Conservation (phyloP, 2,797 vertebrate species). For the Platalea minor region DNA sequence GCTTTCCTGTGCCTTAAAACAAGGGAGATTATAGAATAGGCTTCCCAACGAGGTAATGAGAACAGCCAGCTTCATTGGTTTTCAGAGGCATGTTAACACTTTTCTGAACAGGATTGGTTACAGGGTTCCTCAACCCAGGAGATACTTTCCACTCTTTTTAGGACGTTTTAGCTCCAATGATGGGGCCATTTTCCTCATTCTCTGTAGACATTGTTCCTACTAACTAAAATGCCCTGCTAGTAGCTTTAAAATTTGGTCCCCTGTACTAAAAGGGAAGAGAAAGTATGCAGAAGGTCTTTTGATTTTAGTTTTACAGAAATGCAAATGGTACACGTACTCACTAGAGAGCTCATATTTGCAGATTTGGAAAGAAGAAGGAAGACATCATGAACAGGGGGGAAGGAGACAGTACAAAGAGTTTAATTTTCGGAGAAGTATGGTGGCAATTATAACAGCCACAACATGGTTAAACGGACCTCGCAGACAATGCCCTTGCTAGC, state of each 20-base stretch:
- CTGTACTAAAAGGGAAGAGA: not conserved
- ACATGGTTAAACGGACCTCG: not conserved
- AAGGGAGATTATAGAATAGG: not conserved
- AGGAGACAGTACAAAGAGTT: constrained; percentile 17
- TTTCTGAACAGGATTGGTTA: not conserved
- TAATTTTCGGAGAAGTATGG: constrained; percentile 5
- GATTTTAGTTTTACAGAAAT: not conserved
- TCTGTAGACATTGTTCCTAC: not conserved
- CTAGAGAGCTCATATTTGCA: not conserved
- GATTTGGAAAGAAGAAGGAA: not conserved
- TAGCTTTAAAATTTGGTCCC: not conserved
- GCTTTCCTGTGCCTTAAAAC: not conserved
- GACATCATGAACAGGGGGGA: not conserved
- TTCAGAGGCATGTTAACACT: not conserved
- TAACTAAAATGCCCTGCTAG: not conserved
- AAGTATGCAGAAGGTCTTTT: not conserved
- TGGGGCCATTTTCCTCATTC: not conserved
- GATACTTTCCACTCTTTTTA: not conserved
- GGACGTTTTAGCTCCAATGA: not conserved
- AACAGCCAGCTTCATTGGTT: not conserved
- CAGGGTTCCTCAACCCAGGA: not conserved
- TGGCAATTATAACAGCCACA: constrained; percentile 1
- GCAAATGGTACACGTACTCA: not conserved
- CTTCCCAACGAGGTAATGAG: not conserved
- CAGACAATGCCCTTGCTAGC: not conserved